phyloP scores from a whole-genome alignment of 2,888 invertebrate species.

The Watsonalla binaria region DNA sequence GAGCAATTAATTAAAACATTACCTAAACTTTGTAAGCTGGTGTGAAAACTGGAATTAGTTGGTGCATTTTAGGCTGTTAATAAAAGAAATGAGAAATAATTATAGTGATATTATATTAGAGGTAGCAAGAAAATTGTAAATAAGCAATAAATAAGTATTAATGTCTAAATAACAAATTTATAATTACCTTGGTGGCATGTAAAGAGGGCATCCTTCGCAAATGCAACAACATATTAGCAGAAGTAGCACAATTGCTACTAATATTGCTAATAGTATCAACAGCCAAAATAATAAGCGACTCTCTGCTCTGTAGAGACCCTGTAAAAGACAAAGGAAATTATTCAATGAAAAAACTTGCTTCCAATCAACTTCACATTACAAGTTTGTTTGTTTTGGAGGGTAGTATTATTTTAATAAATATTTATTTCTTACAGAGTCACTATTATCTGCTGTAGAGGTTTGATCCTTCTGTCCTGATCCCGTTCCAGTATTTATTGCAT shows the following conservation, averaged over 20 bases:
- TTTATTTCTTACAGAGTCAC: conserved; percentile 56
- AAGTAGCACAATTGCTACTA: conserved; percentile 84
- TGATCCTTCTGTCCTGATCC: conserved; percentile 32
- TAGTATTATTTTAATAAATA: no score
- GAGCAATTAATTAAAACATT: conserved; percentile 33
- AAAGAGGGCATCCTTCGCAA: conserved; percentile 91
- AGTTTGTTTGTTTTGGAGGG: no score
- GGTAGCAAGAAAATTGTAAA: conserved; percentile 13
- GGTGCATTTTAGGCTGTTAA: conserved; percentile 66
- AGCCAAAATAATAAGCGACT: conserved; percentile 88
- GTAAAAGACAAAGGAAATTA: conserved; percentile 34
- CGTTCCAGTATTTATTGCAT: conserved; percentile 28
- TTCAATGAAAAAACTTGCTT: not conserved
- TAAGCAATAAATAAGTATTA: not conserved
- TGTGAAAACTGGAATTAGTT: conserved; percentile 55
- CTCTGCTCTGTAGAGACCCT: conserved; percentile 86
- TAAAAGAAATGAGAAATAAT: conserved; percentile 40
- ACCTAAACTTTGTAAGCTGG: conserved; percentile 54
- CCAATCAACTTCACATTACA: no score
- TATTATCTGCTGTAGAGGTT: conserved; percentile 39
- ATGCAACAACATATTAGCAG: conserved; percentile 89
- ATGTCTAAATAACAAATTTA: not conserved
- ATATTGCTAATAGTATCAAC: conserved; percentile 85
- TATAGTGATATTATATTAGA: conserved; percentile 24
- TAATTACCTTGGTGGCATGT: conserved; percentile 84